Evolutionary conservation across 2,113 vertebrate species (phyloP), one percentile per base, ranked within the genome.

Genomic region (Hippocampus zosterae): DNA sequence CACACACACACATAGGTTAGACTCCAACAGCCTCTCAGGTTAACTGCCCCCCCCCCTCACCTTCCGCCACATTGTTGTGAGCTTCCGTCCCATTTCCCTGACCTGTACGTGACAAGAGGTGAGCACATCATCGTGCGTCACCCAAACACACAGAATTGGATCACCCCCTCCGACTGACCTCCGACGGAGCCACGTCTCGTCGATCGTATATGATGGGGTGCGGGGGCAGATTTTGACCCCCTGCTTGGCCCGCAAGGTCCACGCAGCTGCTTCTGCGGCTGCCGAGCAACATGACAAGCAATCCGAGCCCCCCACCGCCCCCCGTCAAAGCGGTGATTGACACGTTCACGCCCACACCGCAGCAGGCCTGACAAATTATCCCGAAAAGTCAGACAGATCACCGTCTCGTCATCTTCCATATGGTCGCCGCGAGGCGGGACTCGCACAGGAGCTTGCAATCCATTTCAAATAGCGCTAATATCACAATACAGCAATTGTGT

Each of bases 31-130:
- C 61, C 67, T 65, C 68, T 69, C 46, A 73, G 46, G 70, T 79
- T 80, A 66, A 77, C 76, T 1, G 33, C 5, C 29, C 76, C 76
- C 40, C 40, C 63, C 61, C 25, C 57, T 16, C 27, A 18, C 27
- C 27, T 50, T 76, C 69, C 53, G 67, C 72, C 77, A 67, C 60
- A 63, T 71, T 65, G 68, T 81, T 79, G 72, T 81, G 86, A 77
- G 77, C 76, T 80, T 84, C 88, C 72, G 83, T 89, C 81, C 80
- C 87, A 84, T 89, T 92, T 75, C 84, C 83, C 81, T 91, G 90
- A 91, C 91, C 92, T 90, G 84, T 84, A 79, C 80, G 80, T 77
- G 90, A 90, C 86, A 89, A 37, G 87, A 92, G 90, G 88, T 90
- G 84, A 83, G 78, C 87, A 86, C 85, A 85, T 90, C 91, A 92